Evolutionary conservation across 2,888 invertebrate genomes (phyloP), one percentile per base, ranked within the genome.

Genomic region (Aricia artaxerxes): DNA sequence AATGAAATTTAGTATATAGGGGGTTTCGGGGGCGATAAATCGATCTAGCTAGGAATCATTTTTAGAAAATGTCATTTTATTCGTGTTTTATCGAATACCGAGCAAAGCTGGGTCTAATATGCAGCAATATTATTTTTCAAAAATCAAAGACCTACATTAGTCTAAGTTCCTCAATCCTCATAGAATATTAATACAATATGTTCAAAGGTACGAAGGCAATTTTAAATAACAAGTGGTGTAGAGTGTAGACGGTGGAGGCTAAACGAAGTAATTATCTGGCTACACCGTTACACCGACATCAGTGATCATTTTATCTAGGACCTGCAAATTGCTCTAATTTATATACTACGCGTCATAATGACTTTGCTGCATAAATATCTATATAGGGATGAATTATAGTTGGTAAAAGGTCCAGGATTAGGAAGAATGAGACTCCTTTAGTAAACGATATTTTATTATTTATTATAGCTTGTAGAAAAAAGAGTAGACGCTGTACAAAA

Each of bases 261-360:
- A 76, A 53, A 57, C 76, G 57, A 53, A 53, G 76, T 76, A 76
- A 53, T 35, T 76, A 75, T 75, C 75, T 53, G 31, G 53, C 24
- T 35, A 76, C 76, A 49, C 76, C 76, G 76, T 76, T 53, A 76
- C 53, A 76, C 76, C 35, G 76, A 7, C 31, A 76, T 57, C 53
- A 35, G 7, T 35, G 53, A 57, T 31, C 57, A 75, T 49, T 75
- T 75, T 53, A 75, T 75, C 44, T 75, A 53, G 75, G 53, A 49
- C 44, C 75, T 53, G 75, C 75, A 75, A 75, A 75, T 75, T 75
- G 53, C 49, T 53, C 75, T 75, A 75, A 75, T 49, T 75, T 75
- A 75, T 75, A 75, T 49, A 75, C 13, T 31, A 75, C 49, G 75
- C 69, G 69, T 69, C 69, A 69, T 75, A 75, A 73, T 44, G n/a